These are phyloP conservation scores for Aricia artaxerxes DNA, from an alignment of 2,888 invertebrate species.

Conservation along the genomic window DNA sequence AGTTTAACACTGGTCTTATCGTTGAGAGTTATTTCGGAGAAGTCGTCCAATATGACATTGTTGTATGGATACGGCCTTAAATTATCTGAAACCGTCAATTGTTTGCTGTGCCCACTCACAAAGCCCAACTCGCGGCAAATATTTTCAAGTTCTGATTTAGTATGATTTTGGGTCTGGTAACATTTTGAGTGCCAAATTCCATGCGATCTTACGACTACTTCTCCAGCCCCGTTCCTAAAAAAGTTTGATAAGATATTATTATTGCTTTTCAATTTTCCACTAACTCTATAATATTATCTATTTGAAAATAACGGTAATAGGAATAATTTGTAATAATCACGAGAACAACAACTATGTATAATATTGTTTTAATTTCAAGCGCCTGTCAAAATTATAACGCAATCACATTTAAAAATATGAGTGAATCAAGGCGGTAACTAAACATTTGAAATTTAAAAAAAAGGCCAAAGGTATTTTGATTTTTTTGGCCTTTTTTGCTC, in stretches of 20 bases:
- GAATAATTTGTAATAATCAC: too few relatives aligned
- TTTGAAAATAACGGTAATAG: too few relatives aligned
- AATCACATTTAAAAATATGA: not conserved
- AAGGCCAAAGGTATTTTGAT: too few relatives aligned
- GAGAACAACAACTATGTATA: not conserved
- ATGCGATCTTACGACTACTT: constrained; percentile 83
- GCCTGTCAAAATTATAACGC: not conserved
- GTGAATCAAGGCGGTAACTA: too few relatives aligned
- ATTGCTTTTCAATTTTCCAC: too few relatives aligned
- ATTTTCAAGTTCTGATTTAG: constrained; percentile 76
- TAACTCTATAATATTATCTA: too few relatives aligned
- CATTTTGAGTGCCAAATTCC: constrained; percentile 88
- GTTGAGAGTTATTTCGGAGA: constrained; percentile 63
- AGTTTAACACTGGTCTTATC: constrained; percentile 63
- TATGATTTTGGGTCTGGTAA: constrained; percentile 75
- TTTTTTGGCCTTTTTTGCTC: too few relatives aligned
- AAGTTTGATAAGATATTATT: constrained; percentile 22
- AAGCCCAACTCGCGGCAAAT: constrained; percentile 84
- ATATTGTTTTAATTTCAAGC: not conserved
- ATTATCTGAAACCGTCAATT: constrained; percentile 51
- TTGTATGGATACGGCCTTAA: constrained; percentile 54
- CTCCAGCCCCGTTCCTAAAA: constrained; percentile 81
- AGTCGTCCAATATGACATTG: constrained; percentile 57
- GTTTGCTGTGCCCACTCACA: constrained; percentile 74
- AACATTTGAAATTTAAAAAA: too few relatives aligned